Base-by-base conservation (phyloP, 2,797 vertebrate genomes). In the Hirundo rustica region DNA sequence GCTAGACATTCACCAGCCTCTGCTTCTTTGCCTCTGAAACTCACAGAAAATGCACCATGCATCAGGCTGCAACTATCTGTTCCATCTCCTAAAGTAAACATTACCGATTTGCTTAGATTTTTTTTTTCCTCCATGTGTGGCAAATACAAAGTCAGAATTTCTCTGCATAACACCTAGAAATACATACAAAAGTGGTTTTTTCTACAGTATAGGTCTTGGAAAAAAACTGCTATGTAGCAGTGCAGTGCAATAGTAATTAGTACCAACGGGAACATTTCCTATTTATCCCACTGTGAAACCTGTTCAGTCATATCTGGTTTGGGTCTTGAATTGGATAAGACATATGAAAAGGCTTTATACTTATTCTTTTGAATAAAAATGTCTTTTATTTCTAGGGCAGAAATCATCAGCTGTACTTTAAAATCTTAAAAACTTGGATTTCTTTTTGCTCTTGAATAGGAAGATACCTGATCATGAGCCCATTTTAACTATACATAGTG, bases 1-100 rank as follows among this genome's bases (percentile, higher is more conserved):
- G 22, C 64, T 65, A 90, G 93, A 87, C 42, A 79, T 76, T 86
- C 85, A 68, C 77, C 80, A 92, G 75, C 53, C 14, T 68, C 57
- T 75, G 70, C 66, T 80, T 58, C 71, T 88, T 90, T 92, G 65
- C 78, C 61, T 83, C 89, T 71, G 38, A 81, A 88, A 47, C 2
- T 9, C 57, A 34, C 0, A 4, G 85, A 84, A 62, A 72, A 32
- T 50, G 55, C 36, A 61, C 27, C 51, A 30, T 57, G 66, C 62
- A 79, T 74, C 53, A 82, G 42, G n/a, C 53, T 81, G 15, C 57
- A 57, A 29, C 42, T 93, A 18, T 88, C 79, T 90, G 16, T 67
- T 88, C 67, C 32, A 38, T 90, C 91, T 76, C 42, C 71, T 65
- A 36, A 73, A 92, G 70, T 79, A 85, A 89, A 72, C 21, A 9